Conservation (phyloP, 2,113 vertebrate species). For the Serilophus lunatus region DNA sequence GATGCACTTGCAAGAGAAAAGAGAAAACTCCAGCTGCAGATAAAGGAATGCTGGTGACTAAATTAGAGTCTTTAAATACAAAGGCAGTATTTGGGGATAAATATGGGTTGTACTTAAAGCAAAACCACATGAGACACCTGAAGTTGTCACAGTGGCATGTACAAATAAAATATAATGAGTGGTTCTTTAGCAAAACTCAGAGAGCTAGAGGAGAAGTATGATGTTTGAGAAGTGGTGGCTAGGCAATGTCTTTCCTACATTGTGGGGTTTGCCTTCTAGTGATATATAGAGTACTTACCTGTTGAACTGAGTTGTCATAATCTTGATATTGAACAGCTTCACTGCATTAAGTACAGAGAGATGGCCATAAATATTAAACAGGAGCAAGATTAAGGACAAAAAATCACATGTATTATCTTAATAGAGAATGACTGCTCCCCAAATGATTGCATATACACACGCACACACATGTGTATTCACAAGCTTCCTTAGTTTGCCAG, state of each 20-base stretch:
- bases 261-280: background rate
- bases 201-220: background rate
- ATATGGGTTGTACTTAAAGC: background rate
- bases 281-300: background rate
- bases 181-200: background rate
- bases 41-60: background rate
- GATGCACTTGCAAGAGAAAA: background rate
- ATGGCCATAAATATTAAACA: background rate
- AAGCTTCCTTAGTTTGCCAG: background rate
- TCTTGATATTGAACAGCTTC: background rate
- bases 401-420: background rate
- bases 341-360: background rate
- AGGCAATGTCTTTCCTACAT: background rate
- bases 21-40: background rate
- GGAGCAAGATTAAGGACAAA: background rate
- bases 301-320: background rate
- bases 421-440: background rate
- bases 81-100: background rate
- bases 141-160: background rate
- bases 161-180: background rate
- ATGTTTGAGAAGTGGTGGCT: background rate
- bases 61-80: background rate
- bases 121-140: background rate
- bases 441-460: rapidly evolving
- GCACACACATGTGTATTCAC: rapidly evolving